A percentile compares a stretch with the other conserved stretches of the same genome.
phyloP scores from a whole-genome alignment of 2,888 invertebrate species.

The Eupsilia transversa region DNA sequence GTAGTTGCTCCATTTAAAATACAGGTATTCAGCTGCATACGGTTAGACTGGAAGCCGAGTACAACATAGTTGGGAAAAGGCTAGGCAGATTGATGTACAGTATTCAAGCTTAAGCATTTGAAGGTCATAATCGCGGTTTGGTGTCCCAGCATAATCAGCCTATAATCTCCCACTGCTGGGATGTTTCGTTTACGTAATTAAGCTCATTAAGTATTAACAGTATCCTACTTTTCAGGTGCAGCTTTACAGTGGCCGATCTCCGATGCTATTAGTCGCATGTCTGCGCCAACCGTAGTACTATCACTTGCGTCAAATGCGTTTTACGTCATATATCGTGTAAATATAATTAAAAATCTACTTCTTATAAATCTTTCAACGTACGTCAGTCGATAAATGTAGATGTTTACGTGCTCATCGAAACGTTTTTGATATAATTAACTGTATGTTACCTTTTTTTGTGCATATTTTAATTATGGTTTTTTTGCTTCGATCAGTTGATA shows the following conservation, averaged over 20 bases:
- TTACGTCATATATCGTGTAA: conserved; percentile 47
- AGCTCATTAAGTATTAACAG: not conserved
- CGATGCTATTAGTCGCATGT: not conserved
- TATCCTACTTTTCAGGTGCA: too few species aligned
- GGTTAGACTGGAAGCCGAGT: too few species aligned
- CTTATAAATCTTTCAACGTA: conserved; percentile 45
- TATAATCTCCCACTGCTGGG: too few species aligned
- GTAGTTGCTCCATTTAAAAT: too few species aligned
- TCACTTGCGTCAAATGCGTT: conserved; percentile 70
- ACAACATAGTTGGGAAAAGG: too few species aligned
- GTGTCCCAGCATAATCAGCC: too few species aligned
- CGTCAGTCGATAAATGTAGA: conserved; percentile 44
- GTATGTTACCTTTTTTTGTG: not conserved
- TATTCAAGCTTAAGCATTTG: not conserved
- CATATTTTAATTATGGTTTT: not conserved
- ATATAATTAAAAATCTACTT: conserved; percentile 47
- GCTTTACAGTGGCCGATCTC: not conserved
- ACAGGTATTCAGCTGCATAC: too few species aligned
- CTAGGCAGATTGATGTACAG: too few species aligned
- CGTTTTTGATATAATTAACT: conserved; percentile 7
- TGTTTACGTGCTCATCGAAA: conserved; percentile 39
- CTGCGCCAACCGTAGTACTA: conserved; percentile 20
- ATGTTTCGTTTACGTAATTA: too few species aligned
- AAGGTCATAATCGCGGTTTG: not conserved
- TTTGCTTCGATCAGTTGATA: not conserved